Conservation (phyloP, 2,888 invertebrate species). For the Epiblema foenella region DNA sequence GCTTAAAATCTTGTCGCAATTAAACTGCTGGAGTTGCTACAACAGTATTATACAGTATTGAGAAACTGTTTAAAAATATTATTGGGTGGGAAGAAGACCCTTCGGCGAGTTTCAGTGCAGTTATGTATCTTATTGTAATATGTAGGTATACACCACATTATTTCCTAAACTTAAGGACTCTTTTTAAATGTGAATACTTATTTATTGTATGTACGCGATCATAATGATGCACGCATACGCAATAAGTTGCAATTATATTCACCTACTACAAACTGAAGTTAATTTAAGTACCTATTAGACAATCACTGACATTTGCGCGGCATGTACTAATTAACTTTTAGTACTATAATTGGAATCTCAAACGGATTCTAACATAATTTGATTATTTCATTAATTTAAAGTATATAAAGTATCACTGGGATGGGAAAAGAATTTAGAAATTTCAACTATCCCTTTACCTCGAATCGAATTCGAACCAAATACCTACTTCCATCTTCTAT, state of each 20-base stretch:
- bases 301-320: background rate
- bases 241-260: conserved; percentile 6
- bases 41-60: background rate
- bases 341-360: background rate
- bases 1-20: background rate
- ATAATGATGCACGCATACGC: background rate
- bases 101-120: background rate
- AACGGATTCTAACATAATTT: background rate
- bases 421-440: background rate
- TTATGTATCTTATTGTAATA: too few relatives aligned
- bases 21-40: background rate
- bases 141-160: background rate
- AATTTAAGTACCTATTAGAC: conserved; percentile 10
- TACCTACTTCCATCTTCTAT: background rate
- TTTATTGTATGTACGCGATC: conserved; percentile 2
- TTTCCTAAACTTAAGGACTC: conserved; percentile 3
- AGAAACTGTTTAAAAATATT: background rate
- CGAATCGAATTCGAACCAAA: background rate
- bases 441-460: background rate
- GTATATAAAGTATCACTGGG: background rate
- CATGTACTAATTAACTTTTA: background rate
- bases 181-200: background rate
- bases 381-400: background rate
- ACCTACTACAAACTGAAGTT: conserved; percentile 3
- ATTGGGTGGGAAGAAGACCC: background rate